Evolutionary conservation across 1,140 invertebrate genomes (phyloP), one percentile per base, ranked within the genome.

Genomic region (Ctenoplectra terminalis): DNA sequence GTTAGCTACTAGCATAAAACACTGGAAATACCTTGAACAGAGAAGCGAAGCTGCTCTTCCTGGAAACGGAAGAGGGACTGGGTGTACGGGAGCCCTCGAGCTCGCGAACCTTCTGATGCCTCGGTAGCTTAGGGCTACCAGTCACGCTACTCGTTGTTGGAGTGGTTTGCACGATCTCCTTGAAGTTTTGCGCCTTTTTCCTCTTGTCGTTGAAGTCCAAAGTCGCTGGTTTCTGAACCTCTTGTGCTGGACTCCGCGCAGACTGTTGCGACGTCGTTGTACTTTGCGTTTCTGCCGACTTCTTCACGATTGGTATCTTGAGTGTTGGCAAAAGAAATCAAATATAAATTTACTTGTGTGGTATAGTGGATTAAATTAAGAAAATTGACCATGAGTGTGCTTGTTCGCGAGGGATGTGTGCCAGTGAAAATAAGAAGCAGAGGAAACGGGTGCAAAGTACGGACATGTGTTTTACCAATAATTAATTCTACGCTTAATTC

Each of bases 21-120:
- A 93, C 93, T 88, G 95, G 94, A 63, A 92, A 94, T 80, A 95
- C 95, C 90, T 96, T 96, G 87, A 97, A 97, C 9, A 97, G 91
- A 1, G 96, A 97, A 81, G 96, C 95, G 86, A 97, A 97, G 31
- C 96, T 97, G 83, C 96, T 97, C 89, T 97, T 97, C 61, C 97
- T 94, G 0, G 96, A 97, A 0, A 96, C 94, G 0, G 95, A 94
- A 23, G 93, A 95, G 15, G 95, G 95, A 83, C 95, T 95, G 0
- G 95, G 95, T 29, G 94, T 95, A 61, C 93, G 91, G 6, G 93
- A 93, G 87, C 93, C 85, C 90, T 92, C 92, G 3, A 91, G 85
- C 46, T 93, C 92, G 13, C 94, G 93, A 1, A 94, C 92, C 70
- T 95, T 94, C 17, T 91, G 93, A 61, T 94, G 91, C 60, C 91